Base-by-base conservation (phyloP, 2,888 invertebrate species). In the Volucella inflata region DNA sequence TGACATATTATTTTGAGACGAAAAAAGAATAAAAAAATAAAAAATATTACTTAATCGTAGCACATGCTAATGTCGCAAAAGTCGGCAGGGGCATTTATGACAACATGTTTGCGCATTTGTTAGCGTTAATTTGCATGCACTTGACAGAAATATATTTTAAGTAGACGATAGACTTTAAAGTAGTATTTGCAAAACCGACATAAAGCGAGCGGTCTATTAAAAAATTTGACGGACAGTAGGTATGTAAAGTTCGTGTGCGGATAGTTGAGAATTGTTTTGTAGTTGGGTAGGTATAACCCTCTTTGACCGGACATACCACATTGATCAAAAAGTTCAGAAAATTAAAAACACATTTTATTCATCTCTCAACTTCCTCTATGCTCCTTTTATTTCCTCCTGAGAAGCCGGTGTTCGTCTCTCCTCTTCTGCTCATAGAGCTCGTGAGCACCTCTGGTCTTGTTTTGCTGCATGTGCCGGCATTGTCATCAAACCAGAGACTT, bases 101-200 rank as follows among this genome's bases (percentile, higher is more conserved):
- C 44, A 60, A 44, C n/a, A n/a, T 21, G 44, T 60, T 60, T 44
- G 16, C 60, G 44, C 44, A 60, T 44, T 17, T 16, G 40, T 59
- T 59, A 17, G 16, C 38, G 17, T 17, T 14, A 59, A 59, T 59
- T 59, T 59, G 59, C 59, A 59, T 40, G 40, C 40, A 57, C 14
- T 38, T 59, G 40, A 2, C 17, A 40, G 12, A 59, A 59, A 14
- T 12, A 17, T 6, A 30, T 40, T 40, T 59, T 57, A 38, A 16
- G 40, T 57, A 40, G 30, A 30, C 30, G 30, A 30, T 30, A 30
- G 30, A 30, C 30, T 30, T 30, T 30, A 6, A 4, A 30, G 11
- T 57, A 40, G 40, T 40, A 57, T 57, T 57, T 57, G 14, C 11
- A 17, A 14, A 38, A 1, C 14, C 12, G 16, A 16, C 14, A 38